Evolutionary conservation across 1,140 invertebrate genomes (phyloP).

Genomic region (Drosophila pectinifera): DNA sequence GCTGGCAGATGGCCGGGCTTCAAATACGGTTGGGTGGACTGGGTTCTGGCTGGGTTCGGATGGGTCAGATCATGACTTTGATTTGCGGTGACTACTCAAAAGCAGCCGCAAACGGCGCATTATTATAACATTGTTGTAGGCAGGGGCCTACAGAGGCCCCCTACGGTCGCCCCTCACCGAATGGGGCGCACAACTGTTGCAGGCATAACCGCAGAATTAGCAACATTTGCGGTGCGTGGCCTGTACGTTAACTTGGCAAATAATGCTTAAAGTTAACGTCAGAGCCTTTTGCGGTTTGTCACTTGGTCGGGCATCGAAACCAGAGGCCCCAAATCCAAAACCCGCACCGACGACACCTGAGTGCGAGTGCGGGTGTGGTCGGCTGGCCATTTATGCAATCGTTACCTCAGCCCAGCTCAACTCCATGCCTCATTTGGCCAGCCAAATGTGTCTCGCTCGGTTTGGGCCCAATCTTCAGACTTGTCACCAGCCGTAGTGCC

Average conservation of each 20-base stretch:
- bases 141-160: too few species aligned
- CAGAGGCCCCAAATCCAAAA: conserved; percentile 1
- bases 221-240: conserved; percentile 68
- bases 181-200: conserved; percentile 61
- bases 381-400: conserved; percentile 31
- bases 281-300: conserved; percentile 79
- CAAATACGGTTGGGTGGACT: conserved; percentile 8
- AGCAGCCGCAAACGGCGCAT: conserved; percentile 63
- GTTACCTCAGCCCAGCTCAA: conserved; percentile 15
- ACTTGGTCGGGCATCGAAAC: conserved; percentile 58
- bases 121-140: conserved; percentile 62
- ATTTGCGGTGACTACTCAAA: conserved; percentile 70
- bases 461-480: conserved; percentile 36
- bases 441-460: conserved; percentile 49
- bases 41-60: conserved; percentile 1
- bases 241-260: conserved; percentile 70
- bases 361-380: conserved; percentile 33
- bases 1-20: conserved; percentile 15
- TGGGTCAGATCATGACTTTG: conserved; percentile 65
- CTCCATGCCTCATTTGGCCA: conserved; percentile 45
- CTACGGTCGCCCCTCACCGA: neutral
- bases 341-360: conserved; percentile 21
- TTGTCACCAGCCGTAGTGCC: conserved; percentile 23
- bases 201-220: conserved; percentile 76
- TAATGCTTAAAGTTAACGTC: conserved; percentile 78